phyloP scores from a whole-genome alignment of 2,797 vertebrate species.

The Tolypeutes matacus region DNA sequence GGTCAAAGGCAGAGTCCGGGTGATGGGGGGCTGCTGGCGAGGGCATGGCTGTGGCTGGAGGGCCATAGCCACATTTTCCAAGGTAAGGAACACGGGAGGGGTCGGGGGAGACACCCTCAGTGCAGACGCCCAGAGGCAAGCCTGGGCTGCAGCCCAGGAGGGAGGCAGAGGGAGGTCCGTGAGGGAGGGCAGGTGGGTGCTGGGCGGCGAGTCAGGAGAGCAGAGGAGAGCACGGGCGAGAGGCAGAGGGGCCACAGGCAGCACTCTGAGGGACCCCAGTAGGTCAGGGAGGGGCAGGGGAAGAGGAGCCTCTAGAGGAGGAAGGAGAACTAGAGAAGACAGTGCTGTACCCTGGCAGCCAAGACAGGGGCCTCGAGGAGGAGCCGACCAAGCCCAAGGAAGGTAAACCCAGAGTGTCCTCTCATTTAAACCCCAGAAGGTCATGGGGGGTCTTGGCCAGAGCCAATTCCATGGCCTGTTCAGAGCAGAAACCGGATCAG shows the following conservation, averaged over 20 bases:
- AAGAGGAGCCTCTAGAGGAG: no score
- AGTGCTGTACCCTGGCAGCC: background rate
- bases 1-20: background rate
- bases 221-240: background rate
- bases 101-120: background rate
- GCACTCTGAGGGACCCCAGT: background rate
- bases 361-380: background rate
- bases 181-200: no score
- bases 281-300: background rate
- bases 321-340: background rate
- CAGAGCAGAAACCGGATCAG: background rate
- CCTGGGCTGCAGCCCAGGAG: background rate
- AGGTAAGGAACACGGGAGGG: background rate
- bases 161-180: no score
- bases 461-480: background rate
- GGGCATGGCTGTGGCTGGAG: no score
- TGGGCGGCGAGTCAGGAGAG: background rate
- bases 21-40: background rate
- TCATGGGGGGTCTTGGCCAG: background rate
- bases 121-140: background rate
- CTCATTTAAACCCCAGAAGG: background rate
- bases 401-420: background rate
- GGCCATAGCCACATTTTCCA: background rate
- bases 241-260: background rate
- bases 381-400: background rate